Base-by-base conservation (phyloP, 1,140 invertebrate species). In the Mycetomoellerius zeteki region DNA sequence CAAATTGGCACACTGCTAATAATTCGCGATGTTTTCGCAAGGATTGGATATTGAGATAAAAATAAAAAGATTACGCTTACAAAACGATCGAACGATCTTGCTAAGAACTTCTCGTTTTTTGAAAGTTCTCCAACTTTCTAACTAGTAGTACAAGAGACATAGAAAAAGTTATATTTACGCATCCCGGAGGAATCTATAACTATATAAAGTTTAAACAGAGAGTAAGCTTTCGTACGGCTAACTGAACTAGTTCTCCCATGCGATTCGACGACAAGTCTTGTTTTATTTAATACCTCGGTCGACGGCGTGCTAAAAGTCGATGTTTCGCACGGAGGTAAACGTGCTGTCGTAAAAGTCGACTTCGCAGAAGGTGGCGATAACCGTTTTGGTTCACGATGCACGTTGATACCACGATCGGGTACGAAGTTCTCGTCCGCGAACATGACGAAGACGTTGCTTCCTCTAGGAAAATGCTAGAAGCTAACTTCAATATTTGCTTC, bases 121-220 rank as follows among this genome's bases (percentile, higher is more conserved):
- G n/a, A 75, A 62, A 84, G 24, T 84, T 58, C 10, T 7, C 7
- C 6, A 47, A 60, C 43, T 84, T 27, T 47, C 24, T 54, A 72
- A 73, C 47, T 60, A 37, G 16, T 14, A 14, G 24, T n/a, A 16
- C 43, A 10, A 72, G 24, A 73, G 80, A 84, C 5, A 58, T 0
- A 7, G n/a, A 84, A 47, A 62, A 60, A 75, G 37, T 84, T 60
- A 75, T 84, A 84, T 84, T 75, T 84, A 84, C 24, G 69, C 27
- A 64, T 75, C 54, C 54, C 52, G 6, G 7, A 60, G 54, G 54
- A 73, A 33, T 21, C 24, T 56, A 27, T 82, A 82, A 62, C 56
- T 75, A 30, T 24, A 73, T 30, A 73, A 64, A 75, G 43, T 75
- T 84, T 75, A 33, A 84, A 75, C 37, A 50, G 19, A 47, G 27